These are phyloP conservation scores for Caenorhabditis angaria DNA, from an alignment of 2,888 invertebrate species.

Conservation along the genomic window DNA sequence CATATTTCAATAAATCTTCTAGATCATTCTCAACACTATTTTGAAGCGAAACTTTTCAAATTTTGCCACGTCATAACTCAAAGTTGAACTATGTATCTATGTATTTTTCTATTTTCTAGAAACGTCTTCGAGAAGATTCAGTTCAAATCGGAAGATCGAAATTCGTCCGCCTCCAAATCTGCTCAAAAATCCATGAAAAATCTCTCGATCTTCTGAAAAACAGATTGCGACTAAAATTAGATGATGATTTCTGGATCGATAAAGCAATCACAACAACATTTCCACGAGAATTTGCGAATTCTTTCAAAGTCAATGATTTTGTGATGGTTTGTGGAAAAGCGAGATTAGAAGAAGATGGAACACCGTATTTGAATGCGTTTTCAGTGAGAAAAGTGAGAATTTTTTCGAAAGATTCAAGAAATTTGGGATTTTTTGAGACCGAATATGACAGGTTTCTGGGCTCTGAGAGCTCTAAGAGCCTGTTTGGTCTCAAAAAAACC, in stretches of 20 bases:
- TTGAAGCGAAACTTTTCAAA: too few species aligned
- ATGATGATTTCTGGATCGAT: neutral
- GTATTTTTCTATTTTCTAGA: too few species aligned
- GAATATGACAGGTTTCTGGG: too few species aligned
- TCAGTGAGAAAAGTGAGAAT: constrained; percentile 3
- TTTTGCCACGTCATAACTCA: too few species aligned
- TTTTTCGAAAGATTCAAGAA: neutral
- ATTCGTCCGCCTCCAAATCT: neutral
- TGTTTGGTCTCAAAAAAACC: too few species aligned
- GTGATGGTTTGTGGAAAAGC: constrained; percentile 25
- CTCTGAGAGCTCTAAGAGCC: too few species aligned
- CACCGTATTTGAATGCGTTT: constrained; percentile 22
- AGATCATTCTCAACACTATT: too few species aligned
- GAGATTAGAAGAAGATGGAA: constrained; percentile 7
- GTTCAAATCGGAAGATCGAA: neutral
- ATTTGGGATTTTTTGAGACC: neutral
- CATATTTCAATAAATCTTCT: too few species aligned
- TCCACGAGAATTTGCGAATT: neutral
- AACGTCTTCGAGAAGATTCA: neutral
- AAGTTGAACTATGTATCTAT: too few species aligned
- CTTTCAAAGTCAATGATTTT: constrained; percentile 3
- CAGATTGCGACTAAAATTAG: neutral
- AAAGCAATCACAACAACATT: constrained; percentile 8
- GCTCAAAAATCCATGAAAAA: neutral
- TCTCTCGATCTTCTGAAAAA: neutral